Base-by-base conservation (phyloP, 2,797 vertebrate species). In the Menidia menidia region DNA sequence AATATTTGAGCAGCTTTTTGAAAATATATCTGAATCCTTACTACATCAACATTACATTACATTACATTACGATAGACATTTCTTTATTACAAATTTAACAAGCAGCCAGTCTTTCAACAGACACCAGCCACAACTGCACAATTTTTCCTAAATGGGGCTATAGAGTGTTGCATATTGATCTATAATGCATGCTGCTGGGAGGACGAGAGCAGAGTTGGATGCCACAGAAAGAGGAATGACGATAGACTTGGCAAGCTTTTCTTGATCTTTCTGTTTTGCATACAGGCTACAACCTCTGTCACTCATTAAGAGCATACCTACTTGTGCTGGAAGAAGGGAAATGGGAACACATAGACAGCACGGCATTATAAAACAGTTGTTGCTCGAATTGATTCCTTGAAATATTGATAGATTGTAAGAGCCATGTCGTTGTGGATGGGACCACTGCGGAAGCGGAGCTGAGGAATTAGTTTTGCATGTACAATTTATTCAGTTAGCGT, bases 141-240 rank as follows among this genome's bases (percentile, higher is more conserved):
- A 58, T 45, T 30, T 61, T 75, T 65, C 65, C 61, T 65, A 56
- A 77, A 56, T 64, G 51, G 60, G 64, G 42, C 81, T 63, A 57
- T 42, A 68, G 64, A 68, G 48, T 66, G 64, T 60, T 65, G 60
- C 60, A 78, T 86, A 78, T 84, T 86, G 81, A 89, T 88, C 77
- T 75, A 76, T 83, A 85, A 85, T 85, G 75, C 77, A 88, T 83
- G 74, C 41, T 44, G 47, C 66, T 73, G 60, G 65, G 54, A 63
- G 61, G 35, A 68, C 70, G 54, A 80, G 66, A 58, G 62, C 69
- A 63, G 42, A 74, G 76, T 51, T 78, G 62, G 71, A 82, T 78
- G 83, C 70, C 69, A 50, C 63, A 58, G 68, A 74, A 76, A 77
- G 60, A 83, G 16, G 31, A 72, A 82, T 82, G 80, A 77, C 8